Evolutionary conservation across 2,797 vertebrate genomes (phyloP), one percentile per base, ranked within the genome.

Genomic region (Brachyrhaphis roseni): DNA sequence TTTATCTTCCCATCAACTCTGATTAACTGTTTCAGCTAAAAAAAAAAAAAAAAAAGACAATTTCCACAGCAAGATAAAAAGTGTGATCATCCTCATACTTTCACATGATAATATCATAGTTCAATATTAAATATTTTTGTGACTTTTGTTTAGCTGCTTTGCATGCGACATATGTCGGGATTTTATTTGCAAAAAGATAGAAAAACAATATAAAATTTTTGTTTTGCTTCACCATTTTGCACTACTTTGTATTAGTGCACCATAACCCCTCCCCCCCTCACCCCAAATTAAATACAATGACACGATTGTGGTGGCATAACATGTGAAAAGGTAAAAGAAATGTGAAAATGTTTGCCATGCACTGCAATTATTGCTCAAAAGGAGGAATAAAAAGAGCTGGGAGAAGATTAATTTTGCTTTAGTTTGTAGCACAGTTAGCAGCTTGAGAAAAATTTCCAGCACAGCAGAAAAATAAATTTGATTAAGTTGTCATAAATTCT

Each of bases 391-490:
- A 64, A 20, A 8, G 28, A 59, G 57, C 28, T 59, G n/a, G 13
- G 28, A 7, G 10, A 15, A 62, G 28, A 62, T 62, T 62, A 28
- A 18, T 62, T 34, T 62, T 62, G 57, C 57, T 34, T 62, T 62
- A 62, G 28, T 18, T 62, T 62, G 28, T 31, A 31, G 57, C 26
- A 5, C 57, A 59, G n/a, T 15, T 6, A 1, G 57, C 31, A 59
- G 57, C 57, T 59, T 59, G 57, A 59, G 57, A 31, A 59, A 59
- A 28, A 28, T 59, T 59, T 59, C 57, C 57, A 59, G 57, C 28
- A 34, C 5, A 34, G 28, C n/a, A 51, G 57, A 62, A 62, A 62
- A 62, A 62, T 62, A 34, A 7, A 62, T 34, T 8, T 62, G 28
- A 34, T 62, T 34, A 34, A 34, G 28, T n/a, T 28, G 55, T 28